Percentiles rank a stretch among this genome's conserved stretches.
Conservation (phyloP, 2,797 vertebrate species). For the Rousettus madagascariensis region DNA sequence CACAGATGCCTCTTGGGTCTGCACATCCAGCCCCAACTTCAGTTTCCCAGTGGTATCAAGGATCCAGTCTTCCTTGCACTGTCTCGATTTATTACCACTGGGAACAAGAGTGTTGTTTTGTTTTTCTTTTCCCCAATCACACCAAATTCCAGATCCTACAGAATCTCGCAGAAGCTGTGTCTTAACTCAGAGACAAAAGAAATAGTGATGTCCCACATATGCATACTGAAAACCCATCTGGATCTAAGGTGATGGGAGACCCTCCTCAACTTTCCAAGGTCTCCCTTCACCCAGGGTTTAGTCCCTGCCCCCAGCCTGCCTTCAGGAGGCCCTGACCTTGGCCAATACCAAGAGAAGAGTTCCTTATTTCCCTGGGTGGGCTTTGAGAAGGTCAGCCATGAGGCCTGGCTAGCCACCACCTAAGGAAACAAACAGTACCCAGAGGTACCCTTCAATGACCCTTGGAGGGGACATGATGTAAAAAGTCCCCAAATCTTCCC, state of each 20-base stretch:
- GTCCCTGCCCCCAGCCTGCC: background rate
- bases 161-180: background rate
- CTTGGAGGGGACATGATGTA: background rate
- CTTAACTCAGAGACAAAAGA: background rate
- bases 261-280: background rate
- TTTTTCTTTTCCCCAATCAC: background rate
- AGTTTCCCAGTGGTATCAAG: background rate
- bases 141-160: background rate
- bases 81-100: background rate
- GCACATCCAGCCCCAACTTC: background rate
- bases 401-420: conserved; percentile 14
- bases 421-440: conserved; percentile 29
- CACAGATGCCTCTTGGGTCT: background rate
- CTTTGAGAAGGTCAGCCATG: background rate
- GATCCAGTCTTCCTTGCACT: background rate
- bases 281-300: background rate
- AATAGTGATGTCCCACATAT: background rate
- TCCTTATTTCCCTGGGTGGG: background rate
- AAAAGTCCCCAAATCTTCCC: background rate
- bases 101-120: background rate
- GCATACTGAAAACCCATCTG: background rate
- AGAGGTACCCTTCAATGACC: background rate
- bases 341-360: background rate
- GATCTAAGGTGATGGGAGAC: background rate
- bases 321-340: background rate